Base-by-base conservation (phyloP, 1,140 invertebrate genomes). In the Chlorops oryzae region DNA sequence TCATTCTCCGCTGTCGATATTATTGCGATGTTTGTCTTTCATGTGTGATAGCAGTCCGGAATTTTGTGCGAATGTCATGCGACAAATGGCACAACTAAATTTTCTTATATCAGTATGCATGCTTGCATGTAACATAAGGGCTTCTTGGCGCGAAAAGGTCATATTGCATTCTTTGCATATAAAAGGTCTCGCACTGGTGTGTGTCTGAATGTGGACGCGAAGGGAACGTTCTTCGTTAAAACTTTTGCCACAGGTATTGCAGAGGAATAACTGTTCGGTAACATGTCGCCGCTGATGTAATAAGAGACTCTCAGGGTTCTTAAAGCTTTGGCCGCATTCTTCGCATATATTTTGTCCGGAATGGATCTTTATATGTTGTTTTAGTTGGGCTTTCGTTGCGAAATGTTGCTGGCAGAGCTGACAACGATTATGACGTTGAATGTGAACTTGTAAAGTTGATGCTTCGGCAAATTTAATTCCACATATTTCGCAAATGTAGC, bases 181-280 rank as follows among this genome's bases (percentile, higher is more conserved):
- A 55, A 70, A 73, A 10, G 72, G 70, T 34, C 70, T 49, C 49
- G 70, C 70, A 51, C 68, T 68, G 0, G 70, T 73, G 43, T 74
- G 72, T 1, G 65, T 72, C 3, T 27, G 18, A 67, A 47, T 61
- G 70, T 69, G 46, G 72, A 41, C 35, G 6, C 23, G 28, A 6
- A 47, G 18, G 2, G 23, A 37, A 6, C 17, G 28, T 15, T 22
- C 20, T 13, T 37, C 21, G 23, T 37, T 38, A 17, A 47, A 47
- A 6, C 34, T 2, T 37, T 47, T 47, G 4, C 21, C 18, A 25
- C 46, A 47, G n/a, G n/a, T n/a, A 24, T 47, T 23, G 18, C 46
- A 47, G 13, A 24, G 10, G 17, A 3, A 50, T 12, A 3, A 25
- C 13, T 21, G 20, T n/a, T 27, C 25, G 23, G 24, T 24, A 7